These are phyloP conservation scores for Andricus curvator DNA, from an alignment of 2,888 invertebrate genomes.

Conservation along the genomic window DNA sequence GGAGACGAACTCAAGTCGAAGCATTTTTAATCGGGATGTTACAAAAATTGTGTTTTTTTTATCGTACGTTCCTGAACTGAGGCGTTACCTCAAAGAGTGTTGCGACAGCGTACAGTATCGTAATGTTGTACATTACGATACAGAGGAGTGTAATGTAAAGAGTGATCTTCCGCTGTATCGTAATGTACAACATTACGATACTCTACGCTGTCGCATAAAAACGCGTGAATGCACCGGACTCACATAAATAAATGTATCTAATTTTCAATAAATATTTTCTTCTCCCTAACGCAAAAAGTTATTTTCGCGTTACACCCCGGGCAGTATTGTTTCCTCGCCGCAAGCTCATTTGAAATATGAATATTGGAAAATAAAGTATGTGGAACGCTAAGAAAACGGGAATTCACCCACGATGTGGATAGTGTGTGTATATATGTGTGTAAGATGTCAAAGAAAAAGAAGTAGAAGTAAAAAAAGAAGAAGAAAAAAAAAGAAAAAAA, in stretches of 20 bases:
- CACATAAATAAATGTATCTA: background rate
- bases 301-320: background rate
- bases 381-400: conserved; percentile 4
- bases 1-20: too few relatives aligned
- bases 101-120: too few relatives aligned
- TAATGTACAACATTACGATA: too few relatives aligned
- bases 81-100: too few relatives aligned
- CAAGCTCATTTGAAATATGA: conserved; percentile 29
- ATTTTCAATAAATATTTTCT: conserved; percentile 32
- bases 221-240: too few relatives aligned
- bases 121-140: too few relatives aligned
- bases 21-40: too few relatives aligned
- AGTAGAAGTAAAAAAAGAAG: conserved; percentile 9
- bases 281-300: background rate
- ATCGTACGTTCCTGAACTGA: too few relatives aligned
- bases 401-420: conserved; percentile 8
- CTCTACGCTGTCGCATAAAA: too few relatives aligned
- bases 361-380: conserved; percentile 32
- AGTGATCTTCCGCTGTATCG: too few relatives aligned
- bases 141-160: too few relatives aligned
- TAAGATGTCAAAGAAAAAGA: conserved; percentile 24
- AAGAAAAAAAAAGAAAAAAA: background rate
- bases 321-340: conserved; percentile 24
- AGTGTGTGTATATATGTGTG: conserved; percentile 30
- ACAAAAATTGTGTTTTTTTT: too few relatives aligned